A percentile compares a stretch with the other conserved stretches of the same genome.
These are phyloP conservation scores for Dermatophagoides farinae DNA, from an alignment of 1,140 invertebrate genomes.

Conservation along the genomic window DNA sequence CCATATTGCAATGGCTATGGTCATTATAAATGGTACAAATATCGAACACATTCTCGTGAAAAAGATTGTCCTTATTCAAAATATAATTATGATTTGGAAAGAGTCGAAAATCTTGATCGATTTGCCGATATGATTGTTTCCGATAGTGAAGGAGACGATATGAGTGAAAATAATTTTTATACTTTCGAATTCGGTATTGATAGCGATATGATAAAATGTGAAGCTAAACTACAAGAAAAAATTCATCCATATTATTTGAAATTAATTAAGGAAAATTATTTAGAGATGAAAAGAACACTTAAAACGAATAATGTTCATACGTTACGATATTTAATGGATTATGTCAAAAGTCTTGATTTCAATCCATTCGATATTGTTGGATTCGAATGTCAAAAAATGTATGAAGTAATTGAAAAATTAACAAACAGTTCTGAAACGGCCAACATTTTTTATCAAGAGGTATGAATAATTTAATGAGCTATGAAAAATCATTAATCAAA, in stretches of 20 bases:
- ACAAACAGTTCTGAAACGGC: constrained; percentile 74
- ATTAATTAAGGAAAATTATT: not conserved
- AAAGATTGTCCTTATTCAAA: constrained; percentile 10
- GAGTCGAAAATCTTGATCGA: not conserved
- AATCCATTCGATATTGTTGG: no score
- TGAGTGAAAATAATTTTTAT: not conserved
- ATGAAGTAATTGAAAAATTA: constrained; percentile 60
- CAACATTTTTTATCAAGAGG: constrained; percentile 56
- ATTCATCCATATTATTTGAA: constrained; percentile 5
- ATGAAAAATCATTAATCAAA: not conserved
- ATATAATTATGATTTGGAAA: not conserved
- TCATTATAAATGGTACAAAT: constrained; percentile 49
- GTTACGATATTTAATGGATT: no score
- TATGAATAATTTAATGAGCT: constrained; percentile 1
- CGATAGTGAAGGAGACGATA: not conserved
- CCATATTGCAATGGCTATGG: constrained; percentile 57
- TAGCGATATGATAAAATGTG: not conserved
- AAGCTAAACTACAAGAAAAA: constrained; percentile 1
- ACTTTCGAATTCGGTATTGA: not conserved
- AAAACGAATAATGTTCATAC: no score
- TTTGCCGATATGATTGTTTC: not conserved
- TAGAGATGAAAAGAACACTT: no score
- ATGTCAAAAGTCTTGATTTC: no score
- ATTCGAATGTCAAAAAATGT: constrained; percentile 29
- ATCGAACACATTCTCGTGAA: constrained; percentile 43